Conservation (phyloP, 2,113 vertebrate genomes). For the Paradoxurus hermaphroditus region DNA sequence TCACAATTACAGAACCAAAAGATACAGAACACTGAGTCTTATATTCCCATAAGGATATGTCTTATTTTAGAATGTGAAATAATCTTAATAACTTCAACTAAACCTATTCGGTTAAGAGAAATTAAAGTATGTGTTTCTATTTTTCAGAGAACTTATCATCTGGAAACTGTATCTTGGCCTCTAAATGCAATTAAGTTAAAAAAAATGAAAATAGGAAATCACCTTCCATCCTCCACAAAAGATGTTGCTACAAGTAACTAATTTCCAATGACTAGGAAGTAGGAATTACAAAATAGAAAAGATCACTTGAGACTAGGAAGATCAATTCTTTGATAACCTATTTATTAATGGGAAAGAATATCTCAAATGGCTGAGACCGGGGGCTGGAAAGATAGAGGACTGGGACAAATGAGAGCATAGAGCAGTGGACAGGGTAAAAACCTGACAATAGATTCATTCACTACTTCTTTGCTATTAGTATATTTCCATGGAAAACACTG, state of each 20-base stretch:
- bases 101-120: not conserved
- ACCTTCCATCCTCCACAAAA: slow-evolving; percentile 1
- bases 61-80: not conserved
- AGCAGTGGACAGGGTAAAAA: not conserved
- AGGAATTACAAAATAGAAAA: not conserved
- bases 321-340: not conserved
- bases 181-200: not conserved
- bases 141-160: slow-evolving; percentile 7
- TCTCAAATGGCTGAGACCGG: not conserved
- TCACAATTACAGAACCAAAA: slow-evolving; percentile 39
- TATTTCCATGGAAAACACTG: not conserved
- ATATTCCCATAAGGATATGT: not conserved
- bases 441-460: not conserved
- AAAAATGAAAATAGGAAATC: not conserved
- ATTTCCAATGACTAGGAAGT: slow-evolving; percentile 31
- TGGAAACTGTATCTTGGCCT: not conserved
- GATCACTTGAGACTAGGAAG: not conserved
- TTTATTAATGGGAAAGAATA: not conserved
- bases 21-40: not conserved
- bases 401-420: not conserved
- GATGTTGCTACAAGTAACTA: not conserved
- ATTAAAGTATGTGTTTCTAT: not conserved
- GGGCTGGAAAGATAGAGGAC: not conserved
- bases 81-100: slow-evolving; percentile 6
- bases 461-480: not conserved